Conservation (phyloP, 2,888 invertebrate species). For the Cheilosia pagana region DNA sequence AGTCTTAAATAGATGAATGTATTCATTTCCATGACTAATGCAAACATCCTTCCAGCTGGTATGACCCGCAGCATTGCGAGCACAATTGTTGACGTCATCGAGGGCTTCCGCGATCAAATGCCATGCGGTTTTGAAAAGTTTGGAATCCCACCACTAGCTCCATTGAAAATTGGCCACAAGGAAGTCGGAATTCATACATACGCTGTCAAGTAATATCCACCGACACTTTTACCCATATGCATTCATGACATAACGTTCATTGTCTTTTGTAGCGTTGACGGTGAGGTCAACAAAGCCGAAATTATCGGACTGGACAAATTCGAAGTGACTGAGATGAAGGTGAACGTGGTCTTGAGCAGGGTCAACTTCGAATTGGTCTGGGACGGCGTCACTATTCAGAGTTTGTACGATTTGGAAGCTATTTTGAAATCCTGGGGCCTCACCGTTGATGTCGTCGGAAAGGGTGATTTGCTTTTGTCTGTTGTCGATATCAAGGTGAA, state of each 20-base stretch:
- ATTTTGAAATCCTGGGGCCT: slow-evolving; percentile 79
- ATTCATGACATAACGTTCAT: neutral
- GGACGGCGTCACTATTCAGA: slow-evolving; percentile 76
- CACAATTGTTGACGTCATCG: slow-evolving; percentile 76
- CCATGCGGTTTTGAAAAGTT: slow-evolving; percentile 79
- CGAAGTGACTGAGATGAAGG: slow-evolving; percentile 78
- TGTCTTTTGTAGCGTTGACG: slow-evolving; percentile 72
- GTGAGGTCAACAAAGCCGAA: slow-evolving; percentile 77
- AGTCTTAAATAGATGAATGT: neutral
- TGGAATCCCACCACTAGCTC: slow-evolving; percentile 81
- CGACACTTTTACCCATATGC: neutral
- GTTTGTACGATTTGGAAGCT: slow-evolving; percentile 78
- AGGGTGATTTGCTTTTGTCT: slow-evolving; percentile 79
- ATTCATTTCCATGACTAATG: no score
- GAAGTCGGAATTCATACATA: slow-evolving; percentile 77
- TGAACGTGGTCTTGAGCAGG: slow-evolving; percentile 79
- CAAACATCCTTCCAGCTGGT: neutral
- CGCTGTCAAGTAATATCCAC: slow-evolving; percentile 13
- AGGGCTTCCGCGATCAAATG: slow-evolving; percentile 78
- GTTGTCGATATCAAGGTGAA: slow-evolving; percentile 78
- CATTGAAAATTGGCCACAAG: slow-evolving; percentile 77
- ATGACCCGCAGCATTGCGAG: slow-evolving; percentile 77
- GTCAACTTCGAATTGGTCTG: slow-evolving; percentile 78
- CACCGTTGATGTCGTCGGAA: slow-evolving; percentile 80
- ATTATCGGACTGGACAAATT: slow-evolving; percentile 80